Percentiles rank a stretch among this genome's conserved stretches.
Conservation (phyloP, 2,888 invertebrate genomes). For the Dasypogon diadema region DNA sequence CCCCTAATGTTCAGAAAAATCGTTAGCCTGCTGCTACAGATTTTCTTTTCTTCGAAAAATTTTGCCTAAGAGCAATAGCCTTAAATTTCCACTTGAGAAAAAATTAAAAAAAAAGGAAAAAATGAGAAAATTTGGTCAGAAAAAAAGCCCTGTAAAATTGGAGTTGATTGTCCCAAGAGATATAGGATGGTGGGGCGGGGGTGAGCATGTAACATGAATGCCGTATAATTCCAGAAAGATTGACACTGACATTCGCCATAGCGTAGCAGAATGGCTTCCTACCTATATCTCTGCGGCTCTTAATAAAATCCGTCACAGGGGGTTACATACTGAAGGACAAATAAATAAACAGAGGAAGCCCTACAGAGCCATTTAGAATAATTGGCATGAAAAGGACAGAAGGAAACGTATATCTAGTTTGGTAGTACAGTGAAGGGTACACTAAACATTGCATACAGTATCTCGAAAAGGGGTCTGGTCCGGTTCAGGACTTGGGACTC, state of each 20-base stretch:
- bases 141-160: no score
- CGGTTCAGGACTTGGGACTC: slow-evolving; percentile 19
- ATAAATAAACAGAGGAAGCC: slow-evolving; percentile 18
- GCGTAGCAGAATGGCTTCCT: neutral
- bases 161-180: no score
- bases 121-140: no score
- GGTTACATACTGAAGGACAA: slow-evolving; percentile 12
- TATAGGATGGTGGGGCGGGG: no score
- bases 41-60: no score
- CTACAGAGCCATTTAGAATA: neutral
- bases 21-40: no score
- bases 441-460: slow-evolving; percentile 34
- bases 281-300: neutral
- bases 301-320: slow-evolving; percentile 13
- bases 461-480: slow-evolving; percentile 40
- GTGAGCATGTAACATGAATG: neutral
- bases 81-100: no score
- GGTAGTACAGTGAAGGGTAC: slow-evolving; percentile 5
- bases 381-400: slow-evolving; percentile 45
- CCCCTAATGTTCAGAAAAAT: no score
- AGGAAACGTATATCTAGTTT: neutral
- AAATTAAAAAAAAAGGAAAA: no score
- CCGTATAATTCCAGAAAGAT: slow-evolving; percentile 24
- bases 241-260: slow-evolving; percentile 39
- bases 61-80: no score